Evolutionary conservation across 2,888 invertebrate genomes (phyloP).

Genomic region (Spilarctia lutea): DNA sequence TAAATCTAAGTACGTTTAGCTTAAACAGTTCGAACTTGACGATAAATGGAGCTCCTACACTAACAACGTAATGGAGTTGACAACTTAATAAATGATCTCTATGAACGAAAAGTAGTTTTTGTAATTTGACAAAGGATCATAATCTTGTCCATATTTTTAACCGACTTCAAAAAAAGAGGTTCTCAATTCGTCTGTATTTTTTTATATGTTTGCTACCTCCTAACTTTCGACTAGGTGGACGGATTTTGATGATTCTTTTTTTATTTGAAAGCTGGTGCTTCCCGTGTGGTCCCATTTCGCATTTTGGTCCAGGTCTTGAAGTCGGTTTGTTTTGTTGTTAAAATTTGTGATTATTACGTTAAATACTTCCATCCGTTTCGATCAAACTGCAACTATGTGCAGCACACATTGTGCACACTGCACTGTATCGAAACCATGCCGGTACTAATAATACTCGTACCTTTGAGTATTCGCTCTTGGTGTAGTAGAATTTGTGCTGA

Average conservation of each 20-base stretch:
- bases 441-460: background rate
- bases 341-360: too few species aligned
- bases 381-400: background rate
- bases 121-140: background rate
- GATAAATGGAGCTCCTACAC: constrained; percentile 9
- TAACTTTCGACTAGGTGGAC: too few species aligned
- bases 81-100: constrained; percentile 21
- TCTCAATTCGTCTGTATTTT: too few species aligned
- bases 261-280: too few species aligned
- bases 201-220: too few species aligned
- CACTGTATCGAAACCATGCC: background rate
- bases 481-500: background rate
- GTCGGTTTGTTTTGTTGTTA: too few species aligned
- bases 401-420: too few species aligned
- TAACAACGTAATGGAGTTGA: constrained; percentile 13
- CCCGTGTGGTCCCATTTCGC: too few species aligned
- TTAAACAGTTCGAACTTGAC: constrained; percentile 6
- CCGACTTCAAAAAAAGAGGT: too few species aligned
- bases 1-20: constrained; percentile 3
- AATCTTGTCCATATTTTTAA: background rate
- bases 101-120: background rate
- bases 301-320: too few species aligned
- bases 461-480: background rate
- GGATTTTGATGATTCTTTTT: too few species aligned
- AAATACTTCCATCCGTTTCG: background rate